phyloP scores from a whole-genome alignment of 2,888 invertebrate species.

The Catocala nupta region DNA sequence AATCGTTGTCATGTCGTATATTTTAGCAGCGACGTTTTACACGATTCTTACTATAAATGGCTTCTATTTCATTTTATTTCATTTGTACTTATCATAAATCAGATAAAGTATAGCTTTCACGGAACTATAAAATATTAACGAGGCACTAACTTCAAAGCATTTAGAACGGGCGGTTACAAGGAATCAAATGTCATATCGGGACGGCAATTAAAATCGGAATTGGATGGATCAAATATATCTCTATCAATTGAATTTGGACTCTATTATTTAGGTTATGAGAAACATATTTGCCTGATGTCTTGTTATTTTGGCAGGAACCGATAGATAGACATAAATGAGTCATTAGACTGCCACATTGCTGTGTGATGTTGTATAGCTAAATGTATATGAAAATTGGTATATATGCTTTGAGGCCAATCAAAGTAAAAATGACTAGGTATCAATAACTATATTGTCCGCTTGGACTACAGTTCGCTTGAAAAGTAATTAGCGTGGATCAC shows the following conservation, averaged over 20 bases:
- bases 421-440: too few species aligned
- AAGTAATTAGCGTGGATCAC: too few species aligned
- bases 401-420: too few species aligned
- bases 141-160: conserved; percentile 18
- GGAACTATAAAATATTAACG: conserved; percentile 17
- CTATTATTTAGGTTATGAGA: background rate
- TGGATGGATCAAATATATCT: conserved; percentile 16
- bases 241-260: conserved; percentile 5
- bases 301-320: background rate
- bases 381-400: too few species aligned
- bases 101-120: conserved; percentile 7
- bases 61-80: background rate
- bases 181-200: conserved; percentile 26
- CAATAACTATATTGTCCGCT: too few species aligned
- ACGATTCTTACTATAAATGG: background rate
- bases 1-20: background rate
- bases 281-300: conserved; percentile 19
- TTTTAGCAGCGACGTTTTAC: background rate
- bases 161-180: conserved; percentile 18
- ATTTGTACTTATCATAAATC: conserved; percentile 9
- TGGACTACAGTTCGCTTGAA: too few species aligned
- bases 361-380: too few species aligned
- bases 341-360: background rate
- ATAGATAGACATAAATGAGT: conserved; percentile 1
- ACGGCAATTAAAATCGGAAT: conserved; percentile 34